Percentiles rank a stretch among this genome's conserved stretches.
These are phyloP conservation scores for Spea multiplicata DNA, from an alignment of 2,113 vertebrate species.

Conservation along the genomic window DNA sequence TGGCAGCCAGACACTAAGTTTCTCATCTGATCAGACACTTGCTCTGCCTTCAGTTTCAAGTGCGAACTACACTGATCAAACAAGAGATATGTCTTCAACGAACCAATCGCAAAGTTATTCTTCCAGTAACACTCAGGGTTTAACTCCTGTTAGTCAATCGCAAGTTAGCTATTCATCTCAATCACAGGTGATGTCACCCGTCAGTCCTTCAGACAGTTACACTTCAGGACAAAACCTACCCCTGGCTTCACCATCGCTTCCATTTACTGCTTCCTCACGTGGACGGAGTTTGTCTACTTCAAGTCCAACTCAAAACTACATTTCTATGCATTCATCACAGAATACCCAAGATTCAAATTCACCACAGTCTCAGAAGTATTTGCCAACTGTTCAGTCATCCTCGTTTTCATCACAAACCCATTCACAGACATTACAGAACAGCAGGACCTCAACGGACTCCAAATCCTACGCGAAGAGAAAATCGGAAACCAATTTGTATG, in stretches of 20 bases:
- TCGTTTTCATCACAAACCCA: slow-evolving; percentile 75
- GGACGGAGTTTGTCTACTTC: slow-evolving; percentile 74
- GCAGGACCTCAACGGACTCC: slow-evolving; percentile 74
- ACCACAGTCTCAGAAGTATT: slow-evolving; percentile 81
- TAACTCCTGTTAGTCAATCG: slow-evolving; percentile 78
- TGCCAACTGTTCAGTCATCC: slow-evolving; percentile 74
- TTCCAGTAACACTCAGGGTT: slow-evolving; percentile 86
- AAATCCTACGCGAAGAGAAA: slow-evolving; percentile 84
- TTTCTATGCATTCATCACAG: slow-evolving; percentile 78
- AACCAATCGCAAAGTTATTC: slow-evolving; percentile 85
- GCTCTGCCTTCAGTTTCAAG: slow-evolving; percentile 72
- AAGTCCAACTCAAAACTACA: slow-evolving; percentile 79
- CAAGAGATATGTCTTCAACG: slow-evolving; percentile 80
- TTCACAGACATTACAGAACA: slow-evolving; percentile 81
- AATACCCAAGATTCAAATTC: slow-evolving; percentile 73
- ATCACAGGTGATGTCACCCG: slow-evolving; percentile 80
- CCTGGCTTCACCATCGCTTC: slow-evolving; percentile 73
- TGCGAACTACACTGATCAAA: slow-evolving; percentile 80
- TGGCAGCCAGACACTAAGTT: slow-evolving; percentile 79
- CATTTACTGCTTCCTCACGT: slow-evolving; percentile 76
- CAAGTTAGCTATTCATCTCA: slow-evolving; percentile 85
- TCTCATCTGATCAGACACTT: slow-evolving; percentile 78
- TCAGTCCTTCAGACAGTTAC: slow-evolving; percentile 85
- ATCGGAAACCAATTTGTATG: slow-evolving; percentile 74
- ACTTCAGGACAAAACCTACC: slow-evolving; percentile 80